Conservation (phyloP, 2,888 invertebrate species). For the Apodemia zela region DNA sequence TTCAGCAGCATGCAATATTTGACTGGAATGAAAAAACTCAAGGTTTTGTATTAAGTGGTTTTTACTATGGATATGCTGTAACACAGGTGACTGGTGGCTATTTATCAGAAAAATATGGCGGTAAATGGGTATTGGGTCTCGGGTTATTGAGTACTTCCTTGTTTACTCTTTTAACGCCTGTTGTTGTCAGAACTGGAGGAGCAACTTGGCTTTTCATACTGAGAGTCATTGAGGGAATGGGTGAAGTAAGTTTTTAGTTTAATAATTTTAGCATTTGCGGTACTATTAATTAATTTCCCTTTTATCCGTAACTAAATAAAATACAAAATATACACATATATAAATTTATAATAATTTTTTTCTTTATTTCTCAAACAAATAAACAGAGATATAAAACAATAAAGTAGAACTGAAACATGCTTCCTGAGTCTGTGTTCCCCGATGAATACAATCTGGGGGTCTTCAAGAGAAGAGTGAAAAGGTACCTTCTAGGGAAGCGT, state of each 20-base stretch:
- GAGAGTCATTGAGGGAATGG: constrained; percentile 83
- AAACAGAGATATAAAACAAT: no score
- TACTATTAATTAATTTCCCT: no score
- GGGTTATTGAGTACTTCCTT: constrained; percentile 87
- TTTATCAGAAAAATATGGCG: constrained; percentile 86
- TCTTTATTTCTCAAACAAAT: no score
- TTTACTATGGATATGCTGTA: constrained; percentile 87
- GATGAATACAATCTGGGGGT: no score
- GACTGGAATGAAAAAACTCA: constrained; percentile 82
- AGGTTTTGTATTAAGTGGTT: constrained; percentile 85
- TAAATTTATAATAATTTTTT: no score
- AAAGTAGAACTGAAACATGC: no score
- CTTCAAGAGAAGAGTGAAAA: no score
- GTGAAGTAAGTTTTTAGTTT: constrained; percentile 70
- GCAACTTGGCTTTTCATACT: constrained; percentile 62
- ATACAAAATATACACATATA: no score
- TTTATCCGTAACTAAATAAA: no score
- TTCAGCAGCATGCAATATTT: constrained; percentile 46
- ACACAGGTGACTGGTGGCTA: constrained; percentile 88
- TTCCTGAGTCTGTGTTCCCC: no score
- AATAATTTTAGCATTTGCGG: no score
- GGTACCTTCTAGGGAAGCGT: no score
- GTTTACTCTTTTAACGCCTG: constrained; percentile 86
- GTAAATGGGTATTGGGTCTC: constrained; percentile 85
- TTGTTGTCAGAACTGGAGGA: constrained; percentile 72